Conservation (phyloP, 2,113 vertebrate species). For the Tyrannus savana region DNA sequence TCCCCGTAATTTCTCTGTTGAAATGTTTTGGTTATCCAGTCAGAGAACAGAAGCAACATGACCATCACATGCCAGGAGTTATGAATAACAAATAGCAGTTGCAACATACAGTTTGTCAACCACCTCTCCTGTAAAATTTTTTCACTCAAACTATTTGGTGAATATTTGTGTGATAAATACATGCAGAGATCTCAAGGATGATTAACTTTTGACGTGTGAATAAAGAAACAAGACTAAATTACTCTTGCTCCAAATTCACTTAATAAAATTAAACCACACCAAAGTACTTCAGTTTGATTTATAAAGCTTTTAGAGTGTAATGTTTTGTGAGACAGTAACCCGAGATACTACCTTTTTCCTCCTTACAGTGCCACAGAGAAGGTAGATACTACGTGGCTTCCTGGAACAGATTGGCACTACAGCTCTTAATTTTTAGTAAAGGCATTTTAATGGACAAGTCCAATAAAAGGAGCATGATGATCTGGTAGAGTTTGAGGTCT, state of each 20-base stretch:
- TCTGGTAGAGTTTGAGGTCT: not conserved
- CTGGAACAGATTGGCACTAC: not conserved
- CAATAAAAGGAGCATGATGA: not conserved
- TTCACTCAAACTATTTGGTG: not conserved
- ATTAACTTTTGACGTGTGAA: slow-evolving; percentile 41
- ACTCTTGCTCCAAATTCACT: slow-evolving; percentile 7
- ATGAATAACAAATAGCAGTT: not conserved
- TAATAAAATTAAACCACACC: not conserved
- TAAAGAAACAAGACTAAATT: slow-evolving; percentile 44
- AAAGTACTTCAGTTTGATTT: slow-evolving; percentile 36
- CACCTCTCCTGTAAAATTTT: not conserved
- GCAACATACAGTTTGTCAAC: not conserved
- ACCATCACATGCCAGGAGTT: not conserved
- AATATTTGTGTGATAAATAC: not conserved
- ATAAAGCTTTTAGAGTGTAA: slow-evolving; percentile 22
- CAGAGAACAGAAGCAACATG: not conserved
- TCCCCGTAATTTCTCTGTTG: not conserved
- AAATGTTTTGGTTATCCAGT: not conserved
- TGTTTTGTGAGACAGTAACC: not conserved
- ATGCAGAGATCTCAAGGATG: slow-evolving; percentile 4
- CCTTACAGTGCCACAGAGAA: not conserved
- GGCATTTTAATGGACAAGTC: not conserved
- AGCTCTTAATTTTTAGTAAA: not conserved
- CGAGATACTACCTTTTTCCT: not conserved
- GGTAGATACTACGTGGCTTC: not conserved